These are phyloP conservation scores for Serripes groenlandicus DNA, from an alignment of 2,888 invertebrate genomes.

Conservation along the genomic window DNA sequence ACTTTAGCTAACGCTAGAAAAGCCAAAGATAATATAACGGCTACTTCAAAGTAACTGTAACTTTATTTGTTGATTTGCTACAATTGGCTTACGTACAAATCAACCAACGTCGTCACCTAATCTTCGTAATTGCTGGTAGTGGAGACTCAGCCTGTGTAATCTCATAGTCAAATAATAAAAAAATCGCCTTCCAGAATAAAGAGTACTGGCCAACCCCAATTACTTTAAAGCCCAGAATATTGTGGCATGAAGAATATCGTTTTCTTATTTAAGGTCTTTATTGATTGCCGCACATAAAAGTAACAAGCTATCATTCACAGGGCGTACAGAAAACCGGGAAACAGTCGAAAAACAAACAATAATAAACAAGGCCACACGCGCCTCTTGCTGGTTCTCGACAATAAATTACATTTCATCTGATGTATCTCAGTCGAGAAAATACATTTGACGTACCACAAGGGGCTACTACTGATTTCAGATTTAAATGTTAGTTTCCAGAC, in stretches of 20 bases:
- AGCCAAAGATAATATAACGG: no score
- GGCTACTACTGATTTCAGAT: slow-evolving; percentile 8
- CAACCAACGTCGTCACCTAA: no score
- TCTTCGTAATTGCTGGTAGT: no score
- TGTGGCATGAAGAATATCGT: slow-evolving; percentile 10
- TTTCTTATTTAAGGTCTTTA: slow-evolving; percentile 8
- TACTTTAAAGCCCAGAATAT: no score
- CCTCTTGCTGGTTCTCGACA: background rate
- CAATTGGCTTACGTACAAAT: no score
- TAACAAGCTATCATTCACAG: slow-evolving; percentile 3
- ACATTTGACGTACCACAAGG: background rate
- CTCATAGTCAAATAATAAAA: no score
- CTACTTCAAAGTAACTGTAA: no score
- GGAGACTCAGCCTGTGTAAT: no score
- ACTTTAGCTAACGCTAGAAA: no score
- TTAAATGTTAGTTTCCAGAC: background rate
- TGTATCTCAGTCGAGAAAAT: slow-evolving; percentile 7
- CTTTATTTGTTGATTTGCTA: no score
- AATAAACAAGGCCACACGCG: slow-evolving; percentile 16
- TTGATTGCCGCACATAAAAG: background rate
- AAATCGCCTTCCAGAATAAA: no score
- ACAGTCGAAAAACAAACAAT: slow-evolving; percentile 12
- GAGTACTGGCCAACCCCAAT: no score
- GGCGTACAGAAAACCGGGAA: background rate
- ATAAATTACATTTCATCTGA: slow-evolving; percentile 4